Evolutionary conservation across 2,888 invertebrate species (phyloP).

Genomic region (Apodemia mormo): DNA sequence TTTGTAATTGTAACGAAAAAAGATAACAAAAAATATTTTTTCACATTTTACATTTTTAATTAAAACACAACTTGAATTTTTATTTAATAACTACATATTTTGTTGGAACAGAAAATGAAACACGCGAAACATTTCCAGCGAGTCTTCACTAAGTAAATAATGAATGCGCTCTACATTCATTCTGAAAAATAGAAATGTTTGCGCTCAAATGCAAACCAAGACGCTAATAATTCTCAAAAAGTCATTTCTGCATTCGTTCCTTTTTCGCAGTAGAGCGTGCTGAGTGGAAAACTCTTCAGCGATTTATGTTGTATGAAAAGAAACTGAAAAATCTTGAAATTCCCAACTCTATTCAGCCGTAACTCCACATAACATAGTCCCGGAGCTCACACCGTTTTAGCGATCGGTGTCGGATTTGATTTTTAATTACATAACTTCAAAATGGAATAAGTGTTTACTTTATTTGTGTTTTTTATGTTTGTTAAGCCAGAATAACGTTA

Average conservation of each 20-base stretch:
- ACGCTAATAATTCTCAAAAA: constrained; percentile 44
- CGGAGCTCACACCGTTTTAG: background rate
- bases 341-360: constrained; percentile 33
- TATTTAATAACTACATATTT: background rate
- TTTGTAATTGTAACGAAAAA: too few species aligned
- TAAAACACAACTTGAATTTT: background rate
- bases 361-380: constrained; percentile 21
- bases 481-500: too few species aligned
- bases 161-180: constrained; percentile 16
- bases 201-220: constrained; percentile 35
- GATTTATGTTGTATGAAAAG: constrained; percentile 46
- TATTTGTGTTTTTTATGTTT: too few species aligned
- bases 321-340: constrained; percentile 40
- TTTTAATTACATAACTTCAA: background rate
- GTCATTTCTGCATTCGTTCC: constrained; percentile 37
- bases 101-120: constrained; percentile 2
- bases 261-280: constrained; percentile 42
- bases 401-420: background rate
- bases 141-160: constrained; percentile 15
- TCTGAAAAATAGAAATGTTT: constrained; percentile 35
- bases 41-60: too few species aligned
- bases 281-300: constrained; percentile 39
- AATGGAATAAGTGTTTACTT: too few species aligned
- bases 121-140: background rate
- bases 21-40: too few species aligned